phyloP scores from a whole-genome alignment of 2,888 invertebrate species.

The Mycalesis mineus region DNA sequence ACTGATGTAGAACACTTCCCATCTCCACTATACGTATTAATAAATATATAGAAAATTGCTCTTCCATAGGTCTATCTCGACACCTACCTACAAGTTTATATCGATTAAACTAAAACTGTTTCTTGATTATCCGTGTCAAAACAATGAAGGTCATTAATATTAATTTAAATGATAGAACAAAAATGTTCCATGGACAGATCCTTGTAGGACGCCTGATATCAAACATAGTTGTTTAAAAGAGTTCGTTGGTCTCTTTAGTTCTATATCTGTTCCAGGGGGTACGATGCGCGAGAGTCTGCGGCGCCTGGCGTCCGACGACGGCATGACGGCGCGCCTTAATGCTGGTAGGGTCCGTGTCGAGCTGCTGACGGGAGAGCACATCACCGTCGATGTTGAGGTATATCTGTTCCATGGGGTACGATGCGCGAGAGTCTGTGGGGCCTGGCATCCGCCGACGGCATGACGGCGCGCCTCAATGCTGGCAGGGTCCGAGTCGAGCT shows the following conservation, averaged over 20 bases:
- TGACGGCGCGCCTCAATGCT: slow-evolving; percentile 40
- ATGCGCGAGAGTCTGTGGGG: slow-evolving; percentile 71
- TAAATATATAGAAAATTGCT: too few relatives aligned
- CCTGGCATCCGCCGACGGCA: slow-evolving; percentile 58
- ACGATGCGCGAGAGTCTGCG: slow-evolving; percentile 69
- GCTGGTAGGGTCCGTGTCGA: slow-evolving; percentile 83
- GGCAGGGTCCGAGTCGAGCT: slow-evolving; percentile 86
- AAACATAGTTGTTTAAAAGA: too few relatives aligned
- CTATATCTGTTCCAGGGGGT: slow-evolving; percentile 31
- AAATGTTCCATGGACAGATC: too few relatives aligned
- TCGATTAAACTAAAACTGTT: too few relatives aligned
- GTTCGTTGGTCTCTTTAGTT: too few relatives aligned
- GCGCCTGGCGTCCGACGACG: slow-evolving; percentile 61
- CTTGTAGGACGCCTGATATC: too few relatives aligned
- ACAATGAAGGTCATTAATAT: too few relatives aligned
- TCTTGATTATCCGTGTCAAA: too few relatives aligned
- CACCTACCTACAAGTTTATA: too few relatives aligned
- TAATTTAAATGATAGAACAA: too few relatives aligned
- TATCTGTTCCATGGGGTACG: slow-evolving; percentile 33
- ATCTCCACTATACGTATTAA: too few relatives aligned
- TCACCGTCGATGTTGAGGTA: slow-evolving; percentile 87
- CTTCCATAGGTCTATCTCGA: too few relatives aligned
- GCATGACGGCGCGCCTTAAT: slow-evolving; percentile 39
- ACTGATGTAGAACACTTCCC: not conserved
- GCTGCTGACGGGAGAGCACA: slow-evolving; percentile 88